Base-by-base conservation (phyloP, 2,113 vertebrate species). In the Siniperca chuatsi region DNA sequence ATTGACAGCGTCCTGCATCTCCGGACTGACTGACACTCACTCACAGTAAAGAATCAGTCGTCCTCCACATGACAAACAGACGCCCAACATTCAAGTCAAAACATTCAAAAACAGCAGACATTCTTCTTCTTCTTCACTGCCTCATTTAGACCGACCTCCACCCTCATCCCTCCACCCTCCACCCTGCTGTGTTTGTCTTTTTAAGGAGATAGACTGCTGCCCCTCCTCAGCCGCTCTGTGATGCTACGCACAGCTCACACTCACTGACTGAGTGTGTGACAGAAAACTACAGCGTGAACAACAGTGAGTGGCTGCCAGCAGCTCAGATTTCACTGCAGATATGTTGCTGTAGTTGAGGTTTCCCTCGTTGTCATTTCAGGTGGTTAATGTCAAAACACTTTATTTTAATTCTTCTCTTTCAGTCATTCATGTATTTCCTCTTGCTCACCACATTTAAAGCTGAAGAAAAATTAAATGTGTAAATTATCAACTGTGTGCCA, bases 171-270 rank as follows among this genome's bases (percentile, higher is more conserved):
- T 21, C 58, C 40, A 40, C 40, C 40, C 75, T 48, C 50, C 68
- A 2, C 5, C 52, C 64, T 23, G 35, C 44, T 8, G 3, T 60
- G 68, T 76, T 75, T 80, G 71, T 80, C 78, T 85, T 85, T 85
- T 85, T 85, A 85, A 85, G 78, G 83, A 75, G 46, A 85, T 68
- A 4, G 52, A 68, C 29, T 10, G 35, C 46, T 55, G 35, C 48
- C 78, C 68, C 66, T 10, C 78, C 58, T 15, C 78, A 44, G 6
- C 52, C 18, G 35, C 20, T 44, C 72, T 25, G 70, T 60, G 21
- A 44, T 35, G 25, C 33, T 2, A 64, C 18, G 37, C 61, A 42
- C 35, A 29, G 29, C 29, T 29, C 29, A 46, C 60, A 62, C 60
- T 35, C 60, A 35, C 29, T 8, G 13, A 13, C 57, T 13, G 57